Base-by-base conservation (phyloP, 1,140 invertebrate genomes). In the Papilio aristodemus region DNA sequence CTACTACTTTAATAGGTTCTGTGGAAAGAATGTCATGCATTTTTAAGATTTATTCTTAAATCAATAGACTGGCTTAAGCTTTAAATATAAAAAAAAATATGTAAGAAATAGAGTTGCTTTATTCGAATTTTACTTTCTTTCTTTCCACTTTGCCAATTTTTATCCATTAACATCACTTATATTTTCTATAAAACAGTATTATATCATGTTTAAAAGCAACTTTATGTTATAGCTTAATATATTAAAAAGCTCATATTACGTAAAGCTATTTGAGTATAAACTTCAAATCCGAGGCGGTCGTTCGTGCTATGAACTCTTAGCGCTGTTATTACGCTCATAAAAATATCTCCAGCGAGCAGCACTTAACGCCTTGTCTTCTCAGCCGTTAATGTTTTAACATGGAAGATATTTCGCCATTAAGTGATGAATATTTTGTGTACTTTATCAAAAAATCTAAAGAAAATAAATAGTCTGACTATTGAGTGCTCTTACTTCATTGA, bases 221-320 rank as follows among this genome's bases (percentile, higher is more conserved):
- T 46, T 54, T 54, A 19, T 17, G 19, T 50, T 19, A 22, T 0
- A 54, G 46, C 19, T 54, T 54, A 54, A 22, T 54, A 22, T 22
- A 54, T 54, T 54, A 54, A 54, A 54, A 17, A 22, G 46, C 46
- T 22, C 11, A 54, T 54, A 54, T 54, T 22, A 54, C 46, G 46
- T 22, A 54, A 54, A 54, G 19, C 19, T 10, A 54, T 54, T 54
- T 54, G 11, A 54, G 46, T 54, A 54, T 9, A 54, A 54, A 54
- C 9, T 54, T 25, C 19, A 54, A 54, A 54, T 54, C 46, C 46
- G 46, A 54, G 46, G 46, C 46, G 46, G 46, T 54, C 46, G 46
- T 54, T 54, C 46, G 46, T 19, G 46, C n/a, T 11, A 54, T 54
- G 46, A 54, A 54, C 46, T 54, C 46, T 54, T 54, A 22, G 46